Evolutionary conservation across 2,113 vertebrate genomes (phyloP), one percentile per base, ranked within the genome.

Genomic region (Uropsilus gracilis): DNA sequence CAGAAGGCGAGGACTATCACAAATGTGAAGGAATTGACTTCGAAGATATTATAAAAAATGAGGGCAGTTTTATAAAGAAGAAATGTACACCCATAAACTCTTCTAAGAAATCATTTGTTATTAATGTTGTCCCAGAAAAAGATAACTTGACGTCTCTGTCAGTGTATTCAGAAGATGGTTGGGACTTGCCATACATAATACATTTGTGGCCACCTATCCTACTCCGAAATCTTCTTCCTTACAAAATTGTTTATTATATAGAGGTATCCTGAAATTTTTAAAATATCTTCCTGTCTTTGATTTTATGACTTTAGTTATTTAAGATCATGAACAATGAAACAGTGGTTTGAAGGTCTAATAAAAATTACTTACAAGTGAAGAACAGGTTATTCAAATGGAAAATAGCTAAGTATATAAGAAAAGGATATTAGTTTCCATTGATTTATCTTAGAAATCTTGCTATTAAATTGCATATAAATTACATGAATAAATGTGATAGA

Each of bases 181-280:
- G 99, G 97, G 99, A 99, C 86, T 98, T 99, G 87, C 99, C 99
- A n/a, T 99, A 99, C 6, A 96, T 99, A 96, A 98, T 99, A 76
- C 99, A 99, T 97, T 97, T 99, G 87, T 99, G 99, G 99, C 99
- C 99, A 78, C 98, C 99, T 57, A 97, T 99, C 86, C 98, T 99
- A 96, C 98, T 99, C 6, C 98, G 98, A 68, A 99, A 99, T 97
- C 98, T 99, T 91, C 98, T 99, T 97, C 99, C 99, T n/a, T 99
- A 99, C 94, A 97, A 99, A 39, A 98, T 99, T 91, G 97, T 98
- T 87, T 99, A 99, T 64, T 98, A 96, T 55, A 50, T 99, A 89
- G 96, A 99, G 99, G 99, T 99, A 97, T 59, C 69, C 12, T 48
- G 1, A 12, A 73, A 48, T 57, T 84, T 86, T 66, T 75, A 44